Conservation (phyloP, 2,888 invertebrate genomes). For the Choristoneura rosaceana region DNA sequence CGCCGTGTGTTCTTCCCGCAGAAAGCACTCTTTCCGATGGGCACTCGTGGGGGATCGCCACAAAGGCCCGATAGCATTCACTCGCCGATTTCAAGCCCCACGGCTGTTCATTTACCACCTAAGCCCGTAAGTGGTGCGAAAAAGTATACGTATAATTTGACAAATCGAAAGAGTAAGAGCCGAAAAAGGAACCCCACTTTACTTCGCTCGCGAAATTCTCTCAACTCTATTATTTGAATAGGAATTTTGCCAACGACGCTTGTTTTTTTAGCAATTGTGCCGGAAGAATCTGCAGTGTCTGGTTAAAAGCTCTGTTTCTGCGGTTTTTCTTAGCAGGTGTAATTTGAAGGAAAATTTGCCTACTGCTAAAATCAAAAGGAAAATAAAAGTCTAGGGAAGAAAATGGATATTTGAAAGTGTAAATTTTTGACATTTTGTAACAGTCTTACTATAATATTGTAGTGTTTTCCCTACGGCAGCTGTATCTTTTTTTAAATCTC, state of each 20-base stretch:
- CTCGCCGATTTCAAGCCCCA: slow-evolving; percentile 11
- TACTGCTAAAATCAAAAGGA: too few species aligned
- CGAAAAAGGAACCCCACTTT: slow-evolving; percentile 5
- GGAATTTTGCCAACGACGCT: not conserved
- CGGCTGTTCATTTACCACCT: slow-evolving; percentile 21
- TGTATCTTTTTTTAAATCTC: too few species aligned
- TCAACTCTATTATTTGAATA: slow-evolving; percentile 6
- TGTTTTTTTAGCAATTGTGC: not conserved
- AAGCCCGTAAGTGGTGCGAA: slow-evolving; percentile 17
- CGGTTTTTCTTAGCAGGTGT: not conserved
- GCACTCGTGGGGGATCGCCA: slow-evolving; percentile 35
- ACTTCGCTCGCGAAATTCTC: not conserved
- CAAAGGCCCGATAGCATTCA: slow-evolving; percentile 33
- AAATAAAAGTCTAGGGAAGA: too few species aligned
- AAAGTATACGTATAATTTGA: slow-evolving; percentile 15
- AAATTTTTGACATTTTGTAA: too few species aligned
- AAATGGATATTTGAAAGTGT: too few species aligned
- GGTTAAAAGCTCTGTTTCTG: not conserved
- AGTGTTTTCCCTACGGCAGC: too few species aligned
- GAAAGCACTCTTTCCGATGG: slow-evolving; percentile 40
- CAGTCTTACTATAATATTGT: too few species aligned
- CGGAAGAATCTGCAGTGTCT: not conserved
- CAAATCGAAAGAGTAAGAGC: slow-evolving; percentile 2
- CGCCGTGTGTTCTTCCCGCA: slow-evolving; percentile 3
- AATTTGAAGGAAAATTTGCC: not conserved